A percentile compares a stretch with the other conserved stretches of the same genome.
Conservation (phyloP, 2,888 invertebrate species). For the Tipula vernalis region DNA sequence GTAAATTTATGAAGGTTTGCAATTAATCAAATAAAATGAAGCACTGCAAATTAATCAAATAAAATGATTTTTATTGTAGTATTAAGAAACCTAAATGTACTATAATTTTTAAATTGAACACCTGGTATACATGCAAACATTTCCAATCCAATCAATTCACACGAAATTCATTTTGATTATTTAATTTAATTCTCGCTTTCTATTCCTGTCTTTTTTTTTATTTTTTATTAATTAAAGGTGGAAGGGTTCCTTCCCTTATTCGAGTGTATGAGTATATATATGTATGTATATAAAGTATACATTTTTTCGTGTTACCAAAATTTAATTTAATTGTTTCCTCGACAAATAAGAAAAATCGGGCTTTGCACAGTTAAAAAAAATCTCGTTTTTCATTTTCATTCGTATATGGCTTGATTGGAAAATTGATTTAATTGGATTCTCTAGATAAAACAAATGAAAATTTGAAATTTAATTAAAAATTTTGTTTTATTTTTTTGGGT, state of each 20-base stretch:
- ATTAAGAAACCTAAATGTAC: neutral
- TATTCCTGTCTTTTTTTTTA: neutral
- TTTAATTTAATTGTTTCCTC: neutral
- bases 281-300: neutral
- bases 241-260: neutral
- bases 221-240: neutral
- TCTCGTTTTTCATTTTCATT: neutral
- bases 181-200: neutral
- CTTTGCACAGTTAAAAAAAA: neutral
- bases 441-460: neutral
- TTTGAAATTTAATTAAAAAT: neutral
- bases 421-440: neutral
- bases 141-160: neutral
- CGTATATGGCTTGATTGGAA: neutral
- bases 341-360: neutral
- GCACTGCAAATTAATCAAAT: neutral
- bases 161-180: neutral
- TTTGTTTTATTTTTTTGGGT: neutral
- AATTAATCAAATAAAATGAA: neutral
- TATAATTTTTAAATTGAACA: neutral
- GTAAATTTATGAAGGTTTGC: neutral
- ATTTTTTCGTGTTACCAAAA: neutral
- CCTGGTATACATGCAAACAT: neutral
- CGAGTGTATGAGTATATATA: neutral
- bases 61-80: neutral